Conservation (phyloP, 2,888 invertebrate species). For the Pilophorus perplexus region DNA sequence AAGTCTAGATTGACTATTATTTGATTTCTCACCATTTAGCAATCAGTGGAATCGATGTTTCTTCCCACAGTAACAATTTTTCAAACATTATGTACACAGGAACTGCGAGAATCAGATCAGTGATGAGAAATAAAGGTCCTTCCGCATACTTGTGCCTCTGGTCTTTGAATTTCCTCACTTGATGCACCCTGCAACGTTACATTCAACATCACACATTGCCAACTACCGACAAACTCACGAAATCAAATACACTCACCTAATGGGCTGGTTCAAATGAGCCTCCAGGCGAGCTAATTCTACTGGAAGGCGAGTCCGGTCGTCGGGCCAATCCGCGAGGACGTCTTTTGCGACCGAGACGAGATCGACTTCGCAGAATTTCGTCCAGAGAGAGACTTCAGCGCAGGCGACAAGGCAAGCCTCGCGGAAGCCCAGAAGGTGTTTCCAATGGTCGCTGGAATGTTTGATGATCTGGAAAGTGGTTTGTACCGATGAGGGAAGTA, state of each 20-base stretch:
- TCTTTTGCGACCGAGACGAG: slow-evolving; percentile 48
- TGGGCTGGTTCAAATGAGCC: slow-evolving; percentile 77
- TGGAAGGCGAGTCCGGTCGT: slow-evolving; percentile 56
- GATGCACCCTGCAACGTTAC: slow-evolving; percentile 27
- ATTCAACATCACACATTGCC: not conserved
- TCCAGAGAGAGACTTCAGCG: slow-evolving; percentile 84
- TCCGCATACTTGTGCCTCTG: slow-evolving; percentile 52
- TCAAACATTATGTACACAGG: slow-evolving; percentile 42
- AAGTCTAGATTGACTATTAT: not conserved
- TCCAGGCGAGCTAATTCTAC: slow-evolving; percentile 75
- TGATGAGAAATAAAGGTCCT: slow-evolving; percentile 49
- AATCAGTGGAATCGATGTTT: slow-evolving; percentile 7
- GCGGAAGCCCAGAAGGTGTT: slow-evolving; percentile 72
- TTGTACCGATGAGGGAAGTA: too few relatives aligned
- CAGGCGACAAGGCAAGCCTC: slow-evolving; percentile 76
- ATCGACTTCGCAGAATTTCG: slow-evolving; percentile 79
- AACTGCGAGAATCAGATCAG: slow-evolving; percentile 45
- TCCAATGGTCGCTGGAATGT: slow-evolving; percentile 52
- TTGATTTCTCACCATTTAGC: slow-evolving; percentile 32
- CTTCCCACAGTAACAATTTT: slow-evolving; percentile 14
- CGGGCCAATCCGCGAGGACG: slow-evolving; percentile 41
- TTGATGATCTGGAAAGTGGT: slow-evolving; percentile 49
- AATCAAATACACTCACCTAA: slow-evolving; percentile 66
- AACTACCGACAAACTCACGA: too few relatives aligned
- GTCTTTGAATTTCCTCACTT: slow-evolving; percentile 54